Evolutionary conservation across 2,888 invertebrate species (phyloP).

Genomic region (Eristalinus sepulchralis): DNA sequence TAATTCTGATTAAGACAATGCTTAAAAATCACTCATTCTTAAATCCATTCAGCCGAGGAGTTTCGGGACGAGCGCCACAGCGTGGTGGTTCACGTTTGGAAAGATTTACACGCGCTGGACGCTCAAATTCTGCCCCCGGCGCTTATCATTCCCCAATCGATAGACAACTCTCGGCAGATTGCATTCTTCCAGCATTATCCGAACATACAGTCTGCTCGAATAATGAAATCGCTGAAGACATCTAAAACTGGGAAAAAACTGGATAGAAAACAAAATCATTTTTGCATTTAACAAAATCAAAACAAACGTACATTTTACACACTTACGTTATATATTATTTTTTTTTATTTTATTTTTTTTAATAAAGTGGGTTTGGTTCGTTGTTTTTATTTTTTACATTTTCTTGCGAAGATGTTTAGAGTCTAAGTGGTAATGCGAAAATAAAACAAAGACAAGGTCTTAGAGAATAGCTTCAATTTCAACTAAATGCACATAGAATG

Average conservation of each 20-base stretch:
- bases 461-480: background rate
- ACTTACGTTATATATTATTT: background rate
- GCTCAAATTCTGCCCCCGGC: conserved; percentile 90
- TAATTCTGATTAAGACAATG: conserved; percentile 98
- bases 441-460: background rate
- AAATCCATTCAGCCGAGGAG: conserved; percentile 83
- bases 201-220: conserved; percentile 78
- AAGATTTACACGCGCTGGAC: conserved; percentile 84
- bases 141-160: conserved; percentile 82
- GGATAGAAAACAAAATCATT: conserved; percentile 1
- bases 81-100: conserved; percentile 81
- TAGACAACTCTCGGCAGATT: conserved; percentile 83
- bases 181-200: conserved; percentile 81
- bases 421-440: background rate
- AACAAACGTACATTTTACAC: conserved; percentile 20
- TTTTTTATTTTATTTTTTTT: background rate
- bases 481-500: conserved; percentile 42
- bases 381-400: background rate
- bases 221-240: conserved; percentile 55
- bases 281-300: conserved; percentile 37
- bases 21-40: conserved; percentile 97
- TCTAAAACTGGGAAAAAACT: conserved; percentile 38
- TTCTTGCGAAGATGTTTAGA: background rate
- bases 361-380: background rate
- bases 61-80: conserved; percentile 78